A percentile compares a stretch with the other conserved stretches of the same genome.
Conservation (phyloP, 1,140 invertebrate genomes). For the Bombus turneri region DNA sequence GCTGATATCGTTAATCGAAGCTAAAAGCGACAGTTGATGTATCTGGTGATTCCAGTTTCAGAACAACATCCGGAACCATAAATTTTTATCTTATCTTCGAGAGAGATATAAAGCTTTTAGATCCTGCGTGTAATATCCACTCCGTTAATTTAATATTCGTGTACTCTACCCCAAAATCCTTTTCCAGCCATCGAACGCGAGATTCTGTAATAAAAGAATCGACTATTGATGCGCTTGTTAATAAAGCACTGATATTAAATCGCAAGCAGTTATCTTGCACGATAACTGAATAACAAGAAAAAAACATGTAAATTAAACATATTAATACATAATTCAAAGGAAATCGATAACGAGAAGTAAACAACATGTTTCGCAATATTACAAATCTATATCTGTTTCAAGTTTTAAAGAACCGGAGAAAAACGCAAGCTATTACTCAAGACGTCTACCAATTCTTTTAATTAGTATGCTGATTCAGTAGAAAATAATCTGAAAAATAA, state of each 20-base stretch:
- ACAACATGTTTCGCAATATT: constrained; percentile 12
- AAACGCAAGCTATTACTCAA: not conserved
- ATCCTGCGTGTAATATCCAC: not conserved
- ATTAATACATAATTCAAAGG: not conserved
- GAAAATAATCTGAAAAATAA: not conserved
- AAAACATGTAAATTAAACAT: constrained; percentile 22
- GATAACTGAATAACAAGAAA: constrained; percentile 3
- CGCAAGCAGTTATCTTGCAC: not conserved
- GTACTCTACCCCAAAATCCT: not conserved
- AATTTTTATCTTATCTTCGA: constrained; percentile 35
- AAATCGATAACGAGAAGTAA: not conserved
- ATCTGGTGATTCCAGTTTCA: constrained; percentile 18
- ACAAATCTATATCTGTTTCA: not conserved
- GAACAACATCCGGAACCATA: constrained; percentile 24
- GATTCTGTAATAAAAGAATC: not conserved
- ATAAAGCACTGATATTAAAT: not conserved
- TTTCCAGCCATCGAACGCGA: not conserved
- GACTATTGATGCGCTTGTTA: not conserved
- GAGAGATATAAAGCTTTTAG: not conserved
- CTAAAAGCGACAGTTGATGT: not conserved
- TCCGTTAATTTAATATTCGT: constrained; percentile 18
- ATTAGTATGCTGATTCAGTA: not conserved
- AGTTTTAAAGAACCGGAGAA: not conserved
- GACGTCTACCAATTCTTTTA: not conserved
- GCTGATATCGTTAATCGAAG: constrained; percentile 29